A percentile compares a stretch with the other conserved stretches of the same genome.
Conservation (phyloP, 2,797 vertebrate species). For the Thamnophis elegans region DNA sequence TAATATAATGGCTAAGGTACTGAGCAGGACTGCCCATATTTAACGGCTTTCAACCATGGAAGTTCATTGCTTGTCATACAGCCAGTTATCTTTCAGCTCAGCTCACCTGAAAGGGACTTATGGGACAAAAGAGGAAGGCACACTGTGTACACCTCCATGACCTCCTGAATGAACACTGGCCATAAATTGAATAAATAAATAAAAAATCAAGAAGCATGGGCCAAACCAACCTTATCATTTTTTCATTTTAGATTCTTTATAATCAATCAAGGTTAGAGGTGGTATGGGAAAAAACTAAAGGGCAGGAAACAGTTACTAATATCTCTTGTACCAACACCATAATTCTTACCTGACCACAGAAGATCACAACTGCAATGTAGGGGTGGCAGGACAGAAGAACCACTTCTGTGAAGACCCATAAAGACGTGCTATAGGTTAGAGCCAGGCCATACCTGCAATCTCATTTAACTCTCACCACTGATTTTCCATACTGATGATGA, state of each 20-base stretch:
- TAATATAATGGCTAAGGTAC: not conserved
- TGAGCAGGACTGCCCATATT: not conserved
- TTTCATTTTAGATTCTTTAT: not conserved
- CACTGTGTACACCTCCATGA: not conserved
- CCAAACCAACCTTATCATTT: not conserved
- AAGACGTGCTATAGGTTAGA: not conserved
- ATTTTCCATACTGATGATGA: not conserved
- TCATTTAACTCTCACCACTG: not conserved
- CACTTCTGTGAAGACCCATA: not conserved
- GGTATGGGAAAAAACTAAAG: not conserved
- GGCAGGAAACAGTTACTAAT: not conserved
- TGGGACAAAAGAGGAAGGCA: not conserved
- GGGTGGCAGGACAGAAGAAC: no score
- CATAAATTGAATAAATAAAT: not conserved
- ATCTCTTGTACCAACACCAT: not conserved
- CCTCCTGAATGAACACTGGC: not conserved
- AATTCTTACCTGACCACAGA: not conserved
- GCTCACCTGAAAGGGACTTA: not conserved
- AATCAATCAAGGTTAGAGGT: not conserved
- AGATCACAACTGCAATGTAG: not conserved
- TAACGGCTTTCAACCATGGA: not conserved
- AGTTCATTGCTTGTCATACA: not conserved
- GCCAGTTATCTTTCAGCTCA: not conserved
- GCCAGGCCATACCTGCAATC: not conserved
- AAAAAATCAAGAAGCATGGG: not conserved